Conservation (phyloP, 2,797 vertebrate genomes). For the Manis pentadactyla region DNA sequence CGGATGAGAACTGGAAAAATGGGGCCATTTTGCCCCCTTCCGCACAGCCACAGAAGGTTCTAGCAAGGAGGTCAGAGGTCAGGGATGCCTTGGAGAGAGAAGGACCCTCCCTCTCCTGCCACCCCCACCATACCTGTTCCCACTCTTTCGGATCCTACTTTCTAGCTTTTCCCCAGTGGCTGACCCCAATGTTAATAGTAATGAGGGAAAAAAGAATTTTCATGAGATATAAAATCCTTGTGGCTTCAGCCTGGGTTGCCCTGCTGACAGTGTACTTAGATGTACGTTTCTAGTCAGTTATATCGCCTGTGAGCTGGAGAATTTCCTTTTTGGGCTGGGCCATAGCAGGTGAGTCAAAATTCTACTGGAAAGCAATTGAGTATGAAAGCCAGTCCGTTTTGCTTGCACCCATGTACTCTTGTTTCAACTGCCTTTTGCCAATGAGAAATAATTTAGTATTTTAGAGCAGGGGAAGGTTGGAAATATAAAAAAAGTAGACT, state of each 20-base stretch:
- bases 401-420: constrained; percentile 6
- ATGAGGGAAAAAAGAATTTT: constrained; percentile 85
- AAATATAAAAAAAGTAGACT: background rate
- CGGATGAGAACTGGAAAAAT: constrained; percentile 68
- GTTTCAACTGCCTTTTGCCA: constrained; percentile 5
- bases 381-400: constrained; percentile 74
- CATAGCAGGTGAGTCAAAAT: constrained; percentile 62
- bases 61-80: constrained; percentile 90
- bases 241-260: constrained; percentile 89
- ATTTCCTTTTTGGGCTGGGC: constrained; percentile 73
- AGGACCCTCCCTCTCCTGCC: constrained; percentile 73
- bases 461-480: background rate
- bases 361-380: constrained; percentile 63
- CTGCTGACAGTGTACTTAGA: constrained; percentile 84
- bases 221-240: constrained; percentile 90
- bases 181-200: constrained; percentile 84
- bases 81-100: constrained; percentile 87
- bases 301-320: constrained; percentile 74
- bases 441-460: constrained; percentile 71
- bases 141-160: constrained; percentile 88
- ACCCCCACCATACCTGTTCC: constrained; percentile 87
- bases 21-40: constrained; percentile 61
- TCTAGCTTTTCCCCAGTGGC: constrained; percentile 89
- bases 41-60: constrained; percentile 79
- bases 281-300: constrained; percentile 81